Conservation (phyloP, 2,113 vertebrate species). For the Apodemus sylvaticus region DNA sequence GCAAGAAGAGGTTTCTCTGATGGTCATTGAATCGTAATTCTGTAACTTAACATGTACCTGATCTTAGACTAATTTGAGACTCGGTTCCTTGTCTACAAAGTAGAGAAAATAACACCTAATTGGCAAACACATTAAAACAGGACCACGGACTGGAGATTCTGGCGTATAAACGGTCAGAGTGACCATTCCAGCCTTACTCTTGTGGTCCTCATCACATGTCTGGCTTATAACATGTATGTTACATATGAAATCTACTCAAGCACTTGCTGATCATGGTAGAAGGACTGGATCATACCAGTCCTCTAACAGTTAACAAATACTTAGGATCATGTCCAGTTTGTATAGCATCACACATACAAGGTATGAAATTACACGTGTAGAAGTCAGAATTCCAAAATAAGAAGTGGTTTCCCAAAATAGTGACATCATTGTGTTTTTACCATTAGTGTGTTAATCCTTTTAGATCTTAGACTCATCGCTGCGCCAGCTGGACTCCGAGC, state of each 20-base stretch:
- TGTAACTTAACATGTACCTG: not conserved
- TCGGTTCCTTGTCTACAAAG: not conserved
- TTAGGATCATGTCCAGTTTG: not conserved
- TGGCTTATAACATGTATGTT: conserved; percentile 22
- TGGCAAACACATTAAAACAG: not conserved
- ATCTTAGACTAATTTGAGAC: not conserved
- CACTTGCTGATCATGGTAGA: not conserved
- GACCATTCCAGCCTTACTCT: not conserved
- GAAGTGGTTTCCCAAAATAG: not conserved
- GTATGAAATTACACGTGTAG: not conserved
- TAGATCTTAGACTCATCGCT: conserved; percentile 79
- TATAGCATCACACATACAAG: not conserved
- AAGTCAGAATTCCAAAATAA: not conserved
- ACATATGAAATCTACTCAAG: not conserved
- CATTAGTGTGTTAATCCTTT: conserved; percentile 53
- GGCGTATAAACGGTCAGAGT: not conserved
- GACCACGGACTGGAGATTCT: not conserved
- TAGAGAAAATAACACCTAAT: not conserved
- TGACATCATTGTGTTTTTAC: not conserved
- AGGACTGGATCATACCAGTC: not conserved
- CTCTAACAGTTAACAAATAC: not conserved
- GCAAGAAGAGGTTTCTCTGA: not conserved
- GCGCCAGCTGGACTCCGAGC: conserved; percentile 67
- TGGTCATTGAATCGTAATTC: not conserved
- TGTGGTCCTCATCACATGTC: not conserved